Base-by-base conservation (phyloP, 2,888 invertebrate species). In the Sinelater perroti region DNA sequence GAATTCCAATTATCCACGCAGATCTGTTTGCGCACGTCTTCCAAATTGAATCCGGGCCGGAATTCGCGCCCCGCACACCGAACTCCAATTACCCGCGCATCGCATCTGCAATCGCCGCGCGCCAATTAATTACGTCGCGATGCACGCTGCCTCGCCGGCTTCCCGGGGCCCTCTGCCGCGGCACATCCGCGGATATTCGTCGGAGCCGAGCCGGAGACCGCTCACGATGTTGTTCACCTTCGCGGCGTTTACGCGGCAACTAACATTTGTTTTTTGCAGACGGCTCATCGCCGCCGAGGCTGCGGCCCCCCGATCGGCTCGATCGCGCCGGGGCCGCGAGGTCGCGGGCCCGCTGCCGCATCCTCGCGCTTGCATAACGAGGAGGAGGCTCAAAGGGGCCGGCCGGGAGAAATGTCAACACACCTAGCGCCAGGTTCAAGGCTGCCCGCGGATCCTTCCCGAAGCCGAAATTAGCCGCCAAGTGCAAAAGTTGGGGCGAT, bases 231-330 rank as follows among this genome's bases (percentile, higher is more conserved):
- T 56, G 56, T 33, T 56, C 49, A 56, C 56, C 56, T 56, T 56
- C 56, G 26, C 26, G 36, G 7, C 14, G 26, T 13, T 49, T 42
- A 49, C 42, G 42, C 44, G 30, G 26, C 49, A 56, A 56, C 56
- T 56, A 56, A 56, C 56, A 50, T 56, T 55, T 44, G 44, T 56
- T 56, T 56, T 50, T 50, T 50, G 49, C 56, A 33, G 45, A 36
- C 53, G 36, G 45, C 53, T 35, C 44, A 53, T 45, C 53, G 35
- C 26, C 16, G 40, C 20, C 20, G n/a, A 50, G 18, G 28, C 35
- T 35, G 21, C 6, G 26, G 30, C 36, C 30, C 26, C 50, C 35
- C 38, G 50, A 26, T 50, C 38, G 31, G 26, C 38, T 50, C 38
- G 50, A 40, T 40, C 7, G 21, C 20, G n/a, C 10, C 20, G 11